phyloP scores from a whole-genome alignment of 2,113 vertebrate species.

The Lophotis ruficrista region DNA sequence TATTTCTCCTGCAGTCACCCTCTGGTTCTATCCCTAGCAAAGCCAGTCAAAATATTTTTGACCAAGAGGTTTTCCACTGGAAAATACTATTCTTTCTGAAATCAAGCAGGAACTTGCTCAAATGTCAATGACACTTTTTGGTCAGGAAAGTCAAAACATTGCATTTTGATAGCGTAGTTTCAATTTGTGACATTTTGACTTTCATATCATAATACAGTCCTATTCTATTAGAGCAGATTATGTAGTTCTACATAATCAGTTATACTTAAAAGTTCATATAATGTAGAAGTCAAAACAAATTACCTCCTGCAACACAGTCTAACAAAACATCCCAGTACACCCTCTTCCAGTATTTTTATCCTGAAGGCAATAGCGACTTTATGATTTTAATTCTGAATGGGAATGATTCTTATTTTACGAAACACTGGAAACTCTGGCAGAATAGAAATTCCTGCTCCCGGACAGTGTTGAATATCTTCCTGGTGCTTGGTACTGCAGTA shows the following conservation, averaged over 20 bases:
- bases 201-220: constrained; percentile 21
- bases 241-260: neutral
- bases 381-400: neutral
- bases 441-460: neutral
- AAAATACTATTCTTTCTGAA: constrained; percentile 22
- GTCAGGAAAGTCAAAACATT: constrained; percentile 25
- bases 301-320: neutral
- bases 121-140: neutral
- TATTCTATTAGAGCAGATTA: neutral
- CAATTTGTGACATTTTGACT: constrained; percentile 47
- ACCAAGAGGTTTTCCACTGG: neutral
- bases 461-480: neutral
- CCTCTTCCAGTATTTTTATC: neutral
- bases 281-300: constrained; percentile 46
- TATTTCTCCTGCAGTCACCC: neutral
- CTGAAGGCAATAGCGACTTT: neutral
- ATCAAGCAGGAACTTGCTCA: neutral
- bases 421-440: neutral
- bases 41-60: constrained; percentile 27
- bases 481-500: neutral
- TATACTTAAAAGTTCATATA: neutral
- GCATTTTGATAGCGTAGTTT: neutral
- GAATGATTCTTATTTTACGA: neutral
- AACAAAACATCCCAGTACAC: neutral
- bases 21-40: neutral